Base-by-base conservation (phyloP, 2,113 vertebrate genomes). In the Spea multiplicata region DNA sequence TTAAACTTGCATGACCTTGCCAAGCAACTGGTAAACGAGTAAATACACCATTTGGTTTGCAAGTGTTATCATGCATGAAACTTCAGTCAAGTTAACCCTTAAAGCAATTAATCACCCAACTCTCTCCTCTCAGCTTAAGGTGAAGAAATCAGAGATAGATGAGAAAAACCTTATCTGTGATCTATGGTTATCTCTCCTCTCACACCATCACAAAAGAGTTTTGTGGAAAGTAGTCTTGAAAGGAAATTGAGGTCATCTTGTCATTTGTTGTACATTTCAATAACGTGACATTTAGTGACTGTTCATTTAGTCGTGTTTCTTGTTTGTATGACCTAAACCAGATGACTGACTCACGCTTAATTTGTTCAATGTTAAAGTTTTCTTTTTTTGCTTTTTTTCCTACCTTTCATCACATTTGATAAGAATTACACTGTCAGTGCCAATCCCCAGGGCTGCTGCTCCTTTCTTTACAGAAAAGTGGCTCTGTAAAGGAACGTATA, bases 401-500 rank as follows among this genome's bases (percentile, higher is more conserved):
- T 86, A 99, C 97, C 96, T 96, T 88, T 98, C 94, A 80, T 99
- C 97, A 12, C 84, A 96, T 86, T 96, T 98, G 91, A 99, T 95
- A 89, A 98, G 96, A 89, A 99, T 94, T 84, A 99, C 97, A 44
- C 97, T 98, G 86, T 99, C 97, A 17, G 97, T 99, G 83, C 97
- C 97, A 76, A 99, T 98, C 82, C 97, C 97, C 67, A 99, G 91
- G 78, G 97, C 97, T 0, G 97, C 97, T 49, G 97, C 97, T 84
- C 96, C 97, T 81, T 99, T 99, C 88, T 99, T 99, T 87, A 99
- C 95, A 76, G 97, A 99, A 89, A 98, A 99, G 88, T 99, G 97
- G 88, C 97, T 99, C 97, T 99, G 89, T 82, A 88, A 91, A 88
- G 81, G 77, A 14, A 84, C 0, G 86, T 55, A 67, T 55, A 48